These are phyloP conservation scores for Brachyopa scutellaris DNA, from an alignment of 2,888 invertebrate species.

Conservation along the genomic window DNA sequence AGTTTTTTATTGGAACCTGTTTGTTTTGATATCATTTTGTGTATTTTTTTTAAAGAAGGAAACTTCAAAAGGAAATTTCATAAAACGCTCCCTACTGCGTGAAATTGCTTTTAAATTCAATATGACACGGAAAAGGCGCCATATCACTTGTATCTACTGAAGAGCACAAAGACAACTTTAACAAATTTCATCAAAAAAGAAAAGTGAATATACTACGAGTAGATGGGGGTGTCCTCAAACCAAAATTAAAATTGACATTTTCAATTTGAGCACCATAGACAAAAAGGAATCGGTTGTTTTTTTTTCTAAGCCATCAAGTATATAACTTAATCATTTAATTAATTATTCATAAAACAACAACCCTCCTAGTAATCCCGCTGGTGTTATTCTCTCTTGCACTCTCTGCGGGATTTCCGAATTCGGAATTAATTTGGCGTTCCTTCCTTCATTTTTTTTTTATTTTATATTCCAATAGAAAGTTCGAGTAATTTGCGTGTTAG, in stretches of 20 bases:
- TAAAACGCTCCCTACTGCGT: background rate
- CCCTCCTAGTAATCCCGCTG: slow-evolving; percentile 17
- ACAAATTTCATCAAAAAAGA: too few relatives aligned
- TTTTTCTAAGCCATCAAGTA: slow-evolving; percentile 21
- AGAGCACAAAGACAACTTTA: too few relatives aligned
- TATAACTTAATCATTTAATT: slow-evolving; percentile 52
- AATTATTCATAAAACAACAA: slow-evolving; percentile 48
- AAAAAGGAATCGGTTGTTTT: background rate
- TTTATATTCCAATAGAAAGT: background rate
- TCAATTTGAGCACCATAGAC: background rate
- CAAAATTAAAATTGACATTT: slow-evolving; percentile 10
- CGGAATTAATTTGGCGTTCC: slow-evolving; percentile 22
- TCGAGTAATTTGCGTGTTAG: slow-evolving; percentile 23
- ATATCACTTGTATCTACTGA: background rate
- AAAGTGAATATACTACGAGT: too few relatives aligned
- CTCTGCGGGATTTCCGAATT: slow-evolving; percentile 14
- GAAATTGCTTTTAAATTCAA: background rate
- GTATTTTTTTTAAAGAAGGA: background rate
- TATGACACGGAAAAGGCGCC: background rate
- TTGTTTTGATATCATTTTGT: too few relatives aligned
- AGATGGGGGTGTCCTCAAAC: too few relatives aligned
- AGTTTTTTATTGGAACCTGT: background rate
- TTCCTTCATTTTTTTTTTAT: background rate
- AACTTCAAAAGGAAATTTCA: background rate
- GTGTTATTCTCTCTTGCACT: background rate